Evolutionary conservation across 23 tunicate species (phyloP), one percentile per base, ranked within the genome.

Genomic region (Pegea sp.): DNA sequence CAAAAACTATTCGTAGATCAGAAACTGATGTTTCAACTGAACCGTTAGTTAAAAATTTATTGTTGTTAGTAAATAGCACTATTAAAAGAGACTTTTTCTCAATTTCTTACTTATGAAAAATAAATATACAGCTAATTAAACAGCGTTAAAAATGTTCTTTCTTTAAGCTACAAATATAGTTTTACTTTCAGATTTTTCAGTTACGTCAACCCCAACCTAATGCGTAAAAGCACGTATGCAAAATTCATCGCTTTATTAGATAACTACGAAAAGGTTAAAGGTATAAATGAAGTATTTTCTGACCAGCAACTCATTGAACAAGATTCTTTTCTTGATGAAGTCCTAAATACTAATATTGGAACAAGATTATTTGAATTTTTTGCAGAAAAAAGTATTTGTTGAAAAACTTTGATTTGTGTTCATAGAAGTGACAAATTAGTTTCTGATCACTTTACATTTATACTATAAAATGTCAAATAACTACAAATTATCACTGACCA

Each of bases 191-290:
- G 93, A 24, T 72, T 80, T 43, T 80, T 65, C 54, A 55, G 74
- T 23, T 71, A 60, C 57, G 93, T 80, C 4, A 72, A 66, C 59
- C 53, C 42, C 20, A 56, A 21, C 28, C 27, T 65, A 23, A 30
- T 80, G 22, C 2, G 46, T 2, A 49, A 26, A 11, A 60, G 61
- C 1, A 66, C 69, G 0, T 80, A 29, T 38, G 63, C 8, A 26
- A 24, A 59, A 22, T 54, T 80, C 1, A 53, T 49, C 22, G 65
- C 64, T 22, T 60, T 80, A 2, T 49, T 72, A 44, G 93, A 80
- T 48, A 80, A 80, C 64, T 80, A 80, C 56, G 51, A 72, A 25
- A 61, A 38, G 19, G 24, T 29, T 1, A 74, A 80, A 61, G 93
- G 93, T 1, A 60, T 7, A 16, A 48, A 55, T 31, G 93, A 80